A percentile compares a stretch with the other conserved stretches of the same genome.
phyloP scores from a whole-genome alignment of 2,113 vertebrate species.

The Hippolais icterina region DNA sequence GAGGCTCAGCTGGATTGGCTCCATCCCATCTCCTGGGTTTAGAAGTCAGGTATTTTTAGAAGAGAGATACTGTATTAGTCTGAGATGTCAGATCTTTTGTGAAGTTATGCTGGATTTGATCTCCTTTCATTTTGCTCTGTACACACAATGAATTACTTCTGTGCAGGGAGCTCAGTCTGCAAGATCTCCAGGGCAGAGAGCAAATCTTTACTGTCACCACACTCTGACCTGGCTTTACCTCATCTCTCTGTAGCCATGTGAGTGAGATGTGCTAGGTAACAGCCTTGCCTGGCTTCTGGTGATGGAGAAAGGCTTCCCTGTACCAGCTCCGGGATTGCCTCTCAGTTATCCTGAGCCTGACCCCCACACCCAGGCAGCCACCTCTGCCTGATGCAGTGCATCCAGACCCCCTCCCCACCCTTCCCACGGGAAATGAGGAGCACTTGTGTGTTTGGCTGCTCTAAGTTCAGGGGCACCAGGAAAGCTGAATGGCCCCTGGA shows the following conservation, averaged over 20 bases:
- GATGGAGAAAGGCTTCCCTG: not conserved
- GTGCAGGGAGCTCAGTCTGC: not conserved
- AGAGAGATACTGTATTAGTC: not conserved
- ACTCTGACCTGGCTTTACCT: not conserved
- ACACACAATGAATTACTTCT: not conserved
- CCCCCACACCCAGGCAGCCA: not conserved
- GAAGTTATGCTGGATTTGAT: not conserved
- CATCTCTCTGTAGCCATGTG: fast-evolving
- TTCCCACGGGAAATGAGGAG: fast-evolving
- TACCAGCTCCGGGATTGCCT: not conserved
- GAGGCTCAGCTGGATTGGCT: not conserved
- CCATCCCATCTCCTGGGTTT: not conserved
- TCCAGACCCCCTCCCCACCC: not conserved
- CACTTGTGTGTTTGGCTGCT: fast-evolving
- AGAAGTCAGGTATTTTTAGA: constrained; percentile 3
- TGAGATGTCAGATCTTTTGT: not conserved
- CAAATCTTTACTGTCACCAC: not conserved
- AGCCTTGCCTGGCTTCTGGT: not conserved
- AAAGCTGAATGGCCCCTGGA: fast-evolving
- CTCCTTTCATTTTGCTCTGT: not conserved
- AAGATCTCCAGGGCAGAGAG: not conserved
- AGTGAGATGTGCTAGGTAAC: fast-evolving
- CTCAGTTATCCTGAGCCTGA: fast-evolving
- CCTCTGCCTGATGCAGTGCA: too few relatives aligned
- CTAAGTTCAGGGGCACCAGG: fast-evolving